Evolutionary conservation across 2,113 vertebrate genomes (phyloP), one percentile per base, ranked within the genome.

Genomic region (Picathartes gymnocephalus): DNA sequence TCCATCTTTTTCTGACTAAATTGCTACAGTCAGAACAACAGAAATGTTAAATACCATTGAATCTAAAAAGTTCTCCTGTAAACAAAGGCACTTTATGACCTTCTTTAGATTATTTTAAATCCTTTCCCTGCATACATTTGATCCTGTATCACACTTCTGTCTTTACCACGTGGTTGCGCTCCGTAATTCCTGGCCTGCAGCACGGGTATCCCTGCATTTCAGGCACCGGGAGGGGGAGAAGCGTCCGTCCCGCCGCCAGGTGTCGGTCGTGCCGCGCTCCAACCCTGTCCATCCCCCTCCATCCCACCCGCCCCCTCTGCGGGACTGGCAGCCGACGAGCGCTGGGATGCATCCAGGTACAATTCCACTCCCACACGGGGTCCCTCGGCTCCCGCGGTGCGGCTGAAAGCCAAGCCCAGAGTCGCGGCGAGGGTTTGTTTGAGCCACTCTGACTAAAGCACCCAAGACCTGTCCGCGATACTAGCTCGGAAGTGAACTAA

Each of bases 181-280:
- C 6, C 4, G 9, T 4, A 9, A 8, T 10, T 19, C 77, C 51
- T 2, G 0, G 44, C 23, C 31, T 1, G 58, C 68, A 16, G 58
- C 58, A 3, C 4, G 8, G 44, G 6, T 0, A 22, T 15, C 8
- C 4, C 33, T 2, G 37, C 51, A 2, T 12, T 37, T 0, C 60
- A 4, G 60, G 37, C 3, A 6, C 1, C 51, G 13, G 86, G 15
- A 73, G 50, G 11, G 21, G 48, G 10, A 40, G 24, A 6, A 35
- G 50, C 1, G 35, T 1, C 37, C 25, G 3, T 40, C 16, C 71
- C 16, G 11, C 87, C 87, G 35, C 70, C 87, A 90, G 79, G 70
- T 47, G 87, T 6, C 71, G 71, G 40, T 15, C 30, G 25, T 15
- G 47, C 62, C 30, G 47, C 79, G 62, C 62, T 44, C 71, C 61